Percentiles rank a stretch among this genome's conserved stretches.
phyloP scores from a whole-genome alignment of 1,140 invertebrate species.

The Rhynchophorus ferrugineus region DNA sequence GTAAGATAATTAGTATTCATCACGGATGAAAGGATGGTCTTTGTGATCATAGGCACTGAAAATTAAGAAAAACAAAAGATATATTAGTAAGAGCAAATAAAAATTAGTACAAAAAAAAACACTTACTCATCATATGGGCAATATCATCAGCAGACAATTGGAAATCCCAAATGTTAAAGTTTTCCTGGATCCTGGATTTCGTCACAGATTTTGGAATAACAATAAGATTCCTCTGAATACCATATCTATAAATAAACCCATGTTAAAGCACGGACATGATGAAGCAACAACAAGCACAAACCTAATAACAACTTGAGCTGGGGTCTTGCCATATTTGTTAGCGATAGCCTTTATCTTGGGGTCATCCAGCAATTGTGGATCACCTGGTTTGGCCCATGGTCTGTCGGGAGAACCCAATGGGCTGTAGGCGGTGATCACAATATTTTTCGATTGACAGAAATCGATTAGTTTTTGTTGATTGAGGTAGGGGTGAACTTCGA shows the following conservation, averaged over 20 bases:
- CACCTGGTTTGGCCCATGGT: constrained; percentile 58
- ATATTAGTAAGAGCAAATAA: not conserved
- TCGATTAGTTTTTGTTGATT: constrained; percentile 67
- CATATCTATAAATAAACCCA: constrained; percentile 17
- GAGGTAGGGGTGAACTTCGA: constrained; percentile 81
- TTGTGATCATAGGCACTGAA: constrained; percentile 29
- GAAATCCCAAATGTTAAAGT: constrained; percentile 31
- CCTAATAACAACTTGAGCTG: constrained; percentile 31
- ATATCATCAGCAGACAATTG: constrained; percentile 26
- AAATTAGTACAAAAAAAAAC: not conserved
- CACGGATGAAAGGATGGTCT: constrained; percentile 33
- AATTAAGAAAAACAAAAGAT: not conserved
- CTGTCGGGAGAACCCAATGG: constrained; percentile 63
- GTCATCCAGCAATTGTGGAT: constrained; percentile 55
- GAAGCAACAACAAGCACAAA: too few species aligned
- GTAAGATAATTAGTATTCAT: constrained; percentile 38
- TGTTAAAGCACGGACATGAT: too few species aligned
- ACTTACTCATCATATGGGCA: constrained; percentile 27
- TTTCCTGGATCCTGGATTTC: constrained; percentile 25
- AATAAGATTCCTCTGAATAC: constrained; percentile 26
- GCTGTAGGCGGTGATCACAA: constrained; percentile 73
- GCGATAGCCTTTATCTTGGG: constrained; percentile 42
- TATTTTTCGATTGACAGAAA: constrained; percentile 59
- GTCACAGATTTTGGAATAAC: constrained; percentile 31
- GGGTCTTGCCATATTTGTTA: constrained; percentile 29